Evolutionary conservation across 2,113 vertebrate species (phyloP), one percentile per base, ranked within the genome.

Genomic region (Cottus gobio): DNA sequence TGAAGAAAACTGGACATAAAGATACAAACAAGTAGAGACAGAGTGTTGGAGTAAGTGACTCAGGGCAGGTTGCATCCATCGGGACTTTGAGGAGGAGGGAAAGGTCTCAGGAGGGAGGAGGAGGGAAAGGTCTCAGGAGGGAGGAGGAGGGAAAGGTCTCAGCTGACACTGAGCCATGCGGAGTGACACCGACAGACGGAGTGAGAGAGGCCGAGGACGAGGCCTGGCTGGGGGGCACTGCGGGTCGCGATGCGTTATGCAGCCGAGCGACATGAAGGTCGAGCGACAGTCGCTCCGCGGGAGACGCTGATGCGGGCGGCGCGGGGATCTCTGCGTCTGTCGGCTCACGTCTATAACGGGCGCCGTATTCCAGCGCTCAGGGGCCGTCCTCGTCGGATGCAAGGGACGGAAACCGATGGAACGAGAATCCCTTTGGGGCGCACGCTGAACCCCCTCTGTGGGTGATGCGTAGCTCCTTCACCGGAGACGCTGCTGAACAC

Each of bases 81-180:
- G 58, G 83, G 80, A 86, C 63, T 75, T 39, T 86, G 77, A 90
- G 79, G 6, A 20, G 69, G 56, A 77, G n/a, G 0, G 77, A 92
- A 79, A 71, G 72, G 72, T n/a, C n/a, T n/a, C n/a, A n/a, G n/a
- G n/a, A n/a, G n/a, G n/a, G 77, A 90, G 79, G 6, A 20, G 69
- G 56, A 77, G n/a, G 0, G 77, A 92, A 79, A 71, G 72, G 72
- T n/a, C n/a, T n/a, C n/a, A n/a, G n/a, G n/a, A n/a, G n/a, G n/a
- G 77, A 90, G 79, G 6, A 20, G 69, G 56, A 77, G n/a, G 0
- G 77, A 92, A 79, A 71, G 72, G 72, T n/a, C 81, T 78, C 36
- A 16, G 77, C 50, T 74, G 80, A 84, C 80, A 82, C n/a, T 2
- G 77, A 84, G 74, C 75, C 65, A 56, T 7, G 76, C 18, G 0